phyloP scores from a whole-genome alignment of 2,113 vertebrate species.

The Corythornis madagascariensis region DNA sequence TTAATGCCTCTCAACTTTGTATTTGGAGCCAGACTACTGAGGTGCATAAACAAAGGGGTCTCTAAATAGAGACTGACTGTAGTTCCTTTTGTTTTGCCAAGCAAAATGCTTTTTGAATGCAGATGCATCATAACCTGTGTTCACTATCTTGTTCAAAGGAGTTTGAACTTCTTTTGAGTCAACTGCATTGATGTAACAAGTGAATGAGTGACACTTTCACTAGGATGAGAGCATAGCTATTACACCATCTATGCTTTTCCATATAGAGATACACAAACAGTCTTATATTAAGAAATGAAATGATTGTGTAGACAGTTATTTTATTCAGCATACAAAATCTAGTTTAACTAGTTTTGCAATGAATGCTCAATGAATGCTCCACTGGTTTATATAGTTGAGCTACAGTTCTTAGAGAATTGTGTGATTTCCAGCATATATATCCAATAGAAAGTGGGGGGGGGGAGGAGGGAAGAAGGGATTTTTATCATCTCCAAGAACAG shows the following conservation, averaged over 20 bases:
- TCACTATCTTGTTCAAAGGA: background rate
- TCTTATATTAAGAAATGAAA: background rate
- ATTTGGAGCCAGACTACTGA: background rate
- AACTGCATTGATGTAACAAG: background rate
- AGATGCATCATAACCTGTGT: background rate
- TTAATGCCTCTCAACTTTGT: background rate
- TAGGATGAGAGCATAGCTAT: background rate
- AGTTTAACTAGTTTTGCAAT: background rate
- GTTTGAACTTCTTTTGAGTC: background rate
- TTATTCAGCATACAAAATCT: background rate
- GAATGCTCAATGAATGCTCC: background rate
- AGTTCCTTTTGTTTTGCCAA: constrained; percentile 1
- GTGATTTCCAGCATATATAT: background rate
- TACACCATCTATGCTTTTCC: background rate
- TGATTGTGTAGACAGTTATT: background rate
- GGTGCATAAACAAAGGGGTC: background rate
- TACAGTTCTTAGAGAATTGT: background rate
- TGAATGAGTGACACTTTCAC: background rate
- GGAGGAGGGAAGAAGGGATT: background rate
- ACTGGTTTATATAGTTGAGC: background rate
- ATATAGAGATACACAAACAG: background rate
- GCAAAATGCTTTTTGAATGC: background rate
- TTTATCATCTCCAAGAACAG: background rate
- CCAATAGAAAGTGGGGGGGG: background rate
- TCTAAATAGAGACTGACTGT: background rate